Percentiles rank a stretch among this genome's conserved stretches.
Evolutionary conservation across 2,888 invertebrate species (phyloP).

Genomic region (Lingula anatina): DNA sequence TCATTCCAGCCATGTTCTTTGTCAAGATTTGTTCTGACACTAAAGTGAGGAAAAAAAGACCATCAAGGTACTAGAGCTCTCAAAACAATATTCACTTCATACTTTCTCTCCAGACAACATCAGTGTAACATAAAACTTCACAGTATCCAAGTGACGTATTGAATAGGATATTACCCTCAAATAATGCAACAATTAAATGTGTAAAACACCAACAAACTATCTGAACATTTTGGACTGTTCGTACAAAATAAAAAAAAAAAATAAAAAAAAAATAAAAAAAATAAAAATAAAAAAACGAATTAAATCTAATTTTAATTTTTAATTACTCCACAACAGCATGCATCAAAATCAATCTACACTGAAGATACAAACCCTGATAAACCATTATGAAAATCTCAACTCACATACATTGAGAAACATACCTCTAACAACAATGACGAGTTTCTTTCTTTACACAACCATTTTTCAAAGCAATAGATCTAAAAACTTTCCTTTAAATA

Average conservation of each 20-base stretch:
- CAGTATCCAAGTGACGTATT: not conserved
- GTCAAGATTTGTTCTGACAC: constrained; percentile 54
- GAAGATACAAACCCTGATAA: too few species aligned
- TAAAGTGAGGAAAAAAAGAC: constrained; percentile 17
- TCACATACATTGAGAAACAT: too few species aligned
- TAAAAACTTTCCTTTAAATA: too few species aligned
- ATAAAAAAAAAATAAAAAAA: too few species aligned
- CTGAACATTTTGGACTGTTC: not conserved
- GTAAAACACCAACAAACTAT: not conserved
- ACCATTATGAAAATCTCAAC: too few species aligned
- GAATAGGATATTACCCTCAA: not conserved
- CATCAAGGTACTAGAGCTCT: not conserved
- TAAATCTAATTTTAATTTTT: too few species aligned
- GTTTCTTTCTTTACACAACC: not conserved
- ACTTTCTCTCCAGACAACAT: not conserved
- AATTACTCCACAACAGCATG: too few species aligned
- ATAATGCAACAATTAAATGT: not conserved
- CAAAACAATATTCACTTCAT: not conserved
- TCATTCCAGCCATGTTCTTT: constrained; percentile 68
- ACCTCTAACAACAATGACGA: too few species aligned
- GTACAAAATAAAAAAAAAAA: too few species aligned
- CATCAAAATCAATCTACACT: too few species aligned
- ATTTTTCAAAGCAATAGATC: too few species aligned
- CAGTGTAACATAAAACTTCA: not conserved
- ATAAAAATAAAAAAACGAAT: too few species aligned